These are phyloP conservation scores for Henicopernis longicauda DNA, from an alignment of 2,113 vertebrate species.

Conservation along the genomic window DNA sequence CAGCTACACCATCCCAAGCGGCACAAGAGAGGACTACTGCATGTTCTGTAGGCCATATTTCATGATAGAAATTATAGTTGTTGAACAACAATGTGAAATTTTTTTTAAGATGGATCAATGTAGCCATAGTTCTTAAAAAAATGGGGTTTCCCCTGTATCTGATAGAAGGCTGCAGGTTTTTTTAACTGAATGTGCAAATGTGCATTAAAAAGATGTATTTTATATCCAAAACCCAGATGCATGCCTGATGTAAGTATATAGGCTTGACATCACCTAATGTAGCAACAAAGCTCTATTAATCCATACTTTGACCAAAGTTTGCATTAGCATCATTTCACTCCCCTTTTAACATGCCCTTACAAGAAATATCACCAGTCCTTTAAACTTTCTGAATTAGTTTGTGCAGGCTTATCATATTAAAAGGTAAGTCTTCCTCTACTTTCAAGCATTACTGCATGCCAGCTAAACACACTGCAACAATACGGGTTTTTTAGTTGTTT, in stretches of 20 bases:
- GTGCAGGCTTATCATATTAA: background rate
- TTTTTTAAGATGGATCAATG: background rate
- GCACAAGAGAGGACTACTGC: background rate
- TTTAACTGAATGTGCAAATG: background rate
- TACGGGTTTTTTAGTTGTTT: background rate
- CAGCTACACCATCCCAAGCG: background rate
- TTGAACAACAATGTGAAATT: fast-evolving
- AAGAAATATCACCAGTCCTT: background rate
- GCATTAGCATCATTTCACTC: background rate
- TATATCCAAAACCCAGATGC: background rate
- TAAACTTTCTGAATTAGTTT: background rate
- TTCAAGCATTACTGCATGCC: background rate
- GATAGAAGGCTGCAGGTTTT: background rate
- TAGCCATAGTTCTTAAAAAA: background rate
- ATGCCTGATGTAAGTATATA: no score
- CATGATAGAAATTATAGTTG: background rate
- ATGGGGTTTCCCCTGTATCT: background rate
- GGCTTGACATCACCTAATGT: background rate
- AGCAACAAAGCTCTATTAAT: background rate
- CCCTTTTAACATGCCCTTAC: background rate
- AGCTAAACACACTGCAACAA: background rate
- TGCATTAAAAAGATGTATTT: background rate
- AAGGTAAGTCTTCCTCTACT: background rate
- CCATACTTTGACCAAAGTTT: background rate
- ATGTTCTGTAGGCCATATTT: background rate